phyloP scores from a whole-genome alignment of 2,113 vertebrate genomes.

The Engystomops pustulosus region DNA sequence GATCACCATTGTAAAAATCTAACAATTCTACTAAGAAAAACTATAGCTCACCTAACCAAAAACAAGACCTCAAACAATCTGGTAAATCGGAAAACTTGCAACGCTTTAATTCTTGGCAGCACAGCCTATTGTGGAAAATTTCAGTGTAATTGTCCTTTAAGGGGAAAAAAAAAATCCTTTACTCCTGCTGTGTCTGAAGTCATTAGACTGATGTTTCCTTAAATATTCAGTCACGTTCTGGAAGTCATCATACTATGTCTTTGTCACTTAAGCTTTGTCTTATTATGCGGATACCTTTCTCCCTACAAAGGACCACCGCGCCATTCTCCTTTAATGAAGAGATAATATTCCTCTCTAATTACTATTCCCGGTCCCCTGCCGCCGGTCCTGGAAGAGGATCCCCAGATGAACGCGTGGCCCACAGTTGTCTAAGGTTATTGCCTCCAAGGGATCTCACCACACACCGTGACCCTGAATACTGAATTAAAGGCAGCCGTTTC shows the following conservation, averaged over 20 bases:
- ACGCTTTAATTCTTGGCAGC: no score
- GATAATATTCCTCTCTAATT: constrained; percentile 30
- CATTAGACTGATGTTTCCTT: background rate
- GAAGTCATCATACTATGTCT: constrained; percentile 13
- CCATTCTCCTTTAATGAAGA: constrained; percentile 19
- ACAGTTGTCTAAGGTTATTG: constrained; percentile 35
- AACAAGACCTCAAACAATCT: no score
- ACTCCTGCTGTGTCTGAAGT: no score
- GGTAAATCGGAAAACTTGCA: no score
- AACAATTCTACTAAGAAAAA: no score
- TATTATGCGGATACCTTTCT: background rate
- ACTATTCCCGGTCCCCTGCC: background rate
- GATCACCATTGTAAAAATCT: no score
- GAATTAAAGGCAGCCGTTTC: constrained; percentile 33
- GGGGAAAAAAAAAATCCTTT: no score
- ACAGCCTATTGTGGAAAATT: no score
- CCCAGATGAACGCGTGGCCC: constrained; percentile 13
- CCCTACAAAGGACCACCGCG: background rate
- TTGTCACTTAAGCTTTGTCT: constrained; percentile 18
- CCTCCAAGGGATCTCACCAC: constrained; percentile 22
- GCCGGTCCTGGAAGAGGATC: constrained; percentile 9
- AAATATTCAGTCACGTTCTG: background rate
- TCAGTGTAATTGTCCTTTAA: background rate
- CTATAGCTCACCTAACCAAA: no score
- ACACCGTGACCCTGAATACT: constrained; percentile 28